Base-by-base conservation (phyloP, 2,888 invertebrate genomes). In the Stenoptilia bipunctidactyla region DNA sequence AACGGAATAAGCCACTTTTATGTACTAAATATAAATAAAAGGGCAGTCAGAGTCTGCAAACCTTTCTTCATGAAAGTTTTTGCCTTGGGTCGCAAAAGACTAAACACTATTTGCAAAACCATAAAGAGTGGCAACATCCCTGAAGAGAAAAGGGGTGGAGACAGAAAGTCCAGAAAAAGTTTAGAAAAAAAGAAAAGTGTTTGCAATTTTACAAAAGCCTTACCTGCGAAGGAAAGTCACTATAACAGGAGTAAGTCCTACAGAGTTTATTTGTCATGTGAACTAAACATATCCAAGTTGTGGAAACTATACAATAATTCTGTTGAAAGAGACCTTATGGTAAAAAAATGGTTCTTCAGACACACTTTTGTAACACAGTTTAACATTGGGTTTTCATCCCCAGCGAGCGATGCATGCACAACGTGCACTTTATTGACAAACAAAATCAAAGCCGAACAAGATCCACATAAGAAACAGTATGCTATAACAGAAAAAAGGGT, bases 271-370 rank as follows among this genome's bases (percentile, higher is more conserved):
- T 37, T 44, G 10, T 37, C 46, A 20, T 12, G 47, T 3, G 44
- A 36, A 15, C 33, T 49, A 25, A 49, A 46, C 25, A 47, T 49
- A n/a, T 37, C 40, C 6, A 47, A 50, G 40, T 44, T 48, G 45
- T 50, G 50, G 49, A 38, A 41, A 6, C 38, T 47, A 34, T 44
- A 45, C 27, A 46, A 44, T 15, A 3, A 27, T 3, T 35, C 35
- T 15, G 27, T 37, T 8, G 38, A 39, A n/a, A 10, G 15, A 1
- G 38, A 44, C 13, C 20, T 45, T 8, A 14, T 41, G 27, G 48
- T 48, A 9, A 48, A 48, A 30, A 45, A 47, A 38, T 10, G 37
- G 15, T 48, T 43, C 36, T 47, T 15, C 27, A 12, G 12, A 30
- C 4, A 30, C 9, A 30, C 8, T 8, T 30, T 30, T 30, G 10